A percentile compares a stretch with the other conserved stretches of the same genome.
Conservation (phyloP, 1,140 invertebrate species). For the Lepidotrigona ventralis region DNA sequence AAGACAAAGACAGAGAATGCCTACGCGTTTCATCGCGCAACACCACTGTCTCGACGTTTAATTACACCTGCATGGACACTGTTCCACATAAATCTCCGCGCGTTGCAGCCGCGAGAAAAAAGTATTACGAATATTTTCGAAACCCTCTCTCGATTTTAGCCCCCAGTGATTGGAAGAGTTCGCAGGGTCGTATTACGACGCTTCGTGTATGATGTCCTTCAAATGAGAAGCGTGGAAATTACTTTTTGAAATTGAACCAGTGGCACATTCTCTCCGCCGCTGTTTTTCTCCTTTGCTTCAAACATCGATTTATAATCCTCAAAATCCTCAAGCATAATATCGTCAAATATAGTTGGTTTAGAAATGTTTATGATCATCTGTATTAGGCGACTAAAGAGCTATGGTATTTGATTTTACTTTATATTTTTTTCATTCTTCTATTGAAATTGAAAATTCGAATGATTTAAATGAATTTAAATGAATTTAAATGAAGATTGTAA, state of each 20-base stretch:
- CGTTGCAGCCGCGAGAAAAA: neutral
- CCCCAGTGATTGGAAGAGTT: constrained; percentile 18
- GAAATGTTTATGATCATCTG: no score
- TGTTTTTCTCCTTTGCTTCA: neutral
- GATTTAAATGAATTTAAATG: no score
- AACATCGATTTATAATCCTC: neutral
- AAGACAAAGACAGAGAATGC: constrained; percentile 50
- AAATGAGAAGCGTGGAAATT: constrained; percentile 14
- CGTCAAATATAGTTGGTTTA: no score
- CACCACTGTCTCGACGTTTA: constrained; percentile 45
- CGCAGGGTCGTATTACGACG: neutral
- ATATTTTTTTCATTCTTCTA: no score
- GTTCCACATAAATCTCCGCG: constrained; percentile 17
- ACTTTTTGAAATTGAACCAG: constrained; percentile 8
- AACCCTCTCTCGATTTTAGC: neutral
- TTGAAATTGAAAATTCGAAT: no score
- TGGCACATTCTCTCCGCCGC: neutral
- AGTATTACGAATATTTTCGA: constrained; percentile 22
- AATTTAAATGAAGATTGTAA: no score
- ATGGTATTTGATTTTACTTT: no score
- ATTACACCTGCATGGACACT: constrained; percentile 56
- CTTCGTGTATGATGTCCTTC: constrained; percentile 3
- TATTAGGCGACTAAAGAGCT: no score
- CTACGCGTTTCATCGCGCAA: constrained; percentile 60
- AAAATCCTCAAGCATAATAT: neutral